Percentiles rank a stretch among this genome's conserved stretches.
phyloP scores from a whole-genome alignment of 2,888 invertebrate genomes.

The Dicycla oo region DNA sequence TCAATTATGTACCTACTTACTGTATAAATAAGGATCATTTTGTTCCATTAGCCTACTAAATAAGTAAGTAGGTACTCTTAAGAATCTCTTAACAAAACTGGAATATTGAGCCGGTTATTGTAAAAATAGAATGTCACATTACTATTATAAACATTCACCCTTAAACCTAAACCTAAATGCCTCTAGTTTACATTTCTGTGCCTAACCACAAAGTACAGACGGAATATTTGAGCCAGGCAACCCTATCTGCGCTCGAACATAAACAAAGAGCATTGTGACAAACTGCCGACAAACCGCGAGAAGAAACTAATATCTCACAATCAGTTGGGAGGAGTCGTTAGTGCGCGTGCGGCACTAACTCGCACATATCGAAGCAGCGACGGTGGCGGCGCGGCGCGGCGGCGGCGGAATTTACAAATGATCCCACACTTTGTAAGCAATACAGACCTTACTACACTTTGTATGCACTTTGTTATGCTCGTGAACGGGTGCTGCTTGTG shows the following conservation, averaged over 20 bases:
- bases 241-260: background rate
- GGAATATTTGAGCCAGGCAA: background rate
- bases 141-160: background rate
- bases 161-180: too few species aligned
- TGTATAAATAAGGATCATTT: background rate
- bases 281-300: background rate
- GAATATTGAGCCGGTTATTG: background rate
- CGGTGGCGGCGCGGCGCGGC: background rate
- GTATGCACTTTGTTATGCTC: too few species aligned
- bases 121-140: background rate
- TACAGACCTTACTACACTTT: conserved; percentile 10
- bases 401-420: conserved; percentile 8
- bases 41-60: too few species aligned
- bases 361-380: background rate
- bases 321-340: conserved; percentile 8
- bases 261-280: conserved; percentile 15
- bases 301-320: conserved; percentile 33
- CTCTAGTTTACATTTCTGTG: background rate
- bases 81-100: background rate
- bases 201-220: background rate
- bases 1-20: background rate
- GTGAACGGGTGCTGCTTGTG: too few species aligned
- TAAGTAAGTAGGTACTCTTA: background rate
- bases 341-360: background rate
- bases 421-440: conserved; percentile 36